These are phyloP conservation scores for Caerostris extrusa DNA, from an alignment of 1,140 invertebrate species.

Conservation along the genomic window DNA sequence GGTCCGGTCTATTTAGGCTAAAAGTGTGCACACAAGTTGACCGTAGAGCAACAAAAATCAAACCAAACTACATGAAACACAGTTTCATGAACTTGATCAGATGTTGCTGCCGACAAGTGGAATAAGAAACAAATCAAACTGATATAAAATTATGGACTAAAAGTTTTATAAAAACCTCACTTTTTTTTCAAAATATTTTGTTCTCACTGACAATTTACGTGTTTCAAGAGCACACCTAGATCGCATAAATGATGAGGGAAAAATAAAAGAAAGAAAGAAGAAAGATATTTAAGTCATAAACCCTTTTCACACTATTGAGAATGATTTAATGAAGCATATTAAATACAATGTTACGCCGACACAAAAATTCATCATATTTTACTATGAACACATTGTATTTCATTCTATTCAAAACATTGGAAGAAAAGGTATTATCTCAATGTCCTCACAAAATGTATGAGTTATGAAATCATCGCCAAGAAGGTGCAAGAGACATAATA, in stretches of 20 bases:
- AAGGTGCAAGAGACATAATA: neutral
- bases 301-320: neutral
- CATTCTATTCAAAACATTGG: neutral
- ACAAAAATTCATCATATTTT: constrained; percentile 35
- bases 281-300: neutral
- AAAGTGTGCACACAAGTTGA: too few relatives aligned
- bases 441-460: neutral
- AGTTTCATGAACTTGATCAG: too few relatives aligned
- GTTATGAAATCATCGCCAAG: neutral
- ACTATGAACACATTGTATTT: constrained; percentile 9
- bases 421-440: neutral
- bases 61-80: too few relatives aligned
- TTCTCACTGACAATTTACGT: neutral
- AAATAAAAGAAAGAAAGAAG: neutral
- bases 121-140: too few relatives aligned
- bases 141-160: too few relatives aligned
- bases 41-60: too few relatives aligned
- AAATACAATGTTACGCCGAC: neutral
- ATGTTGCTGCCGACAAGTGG: too few relatives aligned
- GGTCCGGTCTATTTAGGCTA: too few relatives aligned
- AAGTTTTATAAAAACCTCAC: too few relatives aligned
- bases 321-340: neutral
- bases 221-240: neutral
- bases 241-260: neutral
- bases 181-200: too few relatives aligned